A percentile compares a stretch with the other conserved stretches of the same genome.
These are phyloP conservation scores for Cataglyphis rosenhaueri DNA, from an alignment of 2,888 invertebrate genomes.

Conservation along the genomic window DNA sequence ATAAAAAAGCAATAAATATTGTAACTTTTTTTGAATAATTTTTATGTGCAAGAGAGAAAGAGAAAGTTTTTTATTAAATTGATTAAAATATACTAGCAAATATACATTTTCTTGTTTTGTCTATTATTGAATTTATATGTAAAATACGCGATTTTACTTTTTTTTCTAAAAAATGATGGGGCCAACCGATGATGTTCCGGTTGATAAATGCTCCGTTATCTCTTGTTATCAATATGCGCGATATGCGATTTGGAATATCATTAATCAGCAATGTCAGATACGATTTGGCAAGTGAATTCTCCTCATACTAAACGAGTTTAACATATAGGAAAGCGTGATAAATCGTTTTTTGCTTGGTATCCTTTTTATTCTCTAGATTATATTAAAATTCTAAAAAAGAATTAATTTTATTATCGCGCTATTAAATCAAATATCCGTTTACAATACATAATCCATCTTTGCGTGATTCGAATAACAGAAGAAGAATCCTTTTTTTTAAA, in stretches of 20 bases:
- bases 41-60: neutral
- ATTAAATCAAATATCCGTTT: slow-evolving; percentile 26
- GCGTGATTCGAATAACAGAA: neutral
- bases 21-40: neutral
- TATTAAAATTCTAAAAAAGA: slow-evolving; percentile 32
- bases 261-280: slow-evolving; percentile 38
- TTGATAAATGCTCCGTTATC: slow-evolving; percentile 26
- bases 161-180: neutral
- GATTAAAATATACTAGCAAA: neutral
- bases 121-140: slow-evolving; percentile 23
- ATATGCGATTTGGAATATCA: slow-evolving; percentile 2
- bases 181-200: neutral
- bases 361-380: slow-evolving; percentile 15
- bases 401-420: slow-evolving; percentile 48
- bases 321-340: slow-evolving; percentile 41
- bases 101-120: neutral
- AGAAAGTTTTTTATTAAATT: neutral
- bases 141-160: neutral
- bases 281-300: slow-evolving; percentile 32
- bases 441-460: slow-evolving; percentile 41
- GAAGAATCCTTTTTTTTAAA: neutral
- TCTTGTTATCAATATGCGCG: neutral
- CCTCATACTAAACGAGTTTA: slow-evolving; percentile 32
- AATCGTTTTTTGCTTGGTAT: slow-evolving; percentile 23
- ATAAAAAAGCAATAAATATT: neutral